Conservation (phyloP, 2,113 vertebrate genomes). For the Pelecanoides urinatrix region DNA sequence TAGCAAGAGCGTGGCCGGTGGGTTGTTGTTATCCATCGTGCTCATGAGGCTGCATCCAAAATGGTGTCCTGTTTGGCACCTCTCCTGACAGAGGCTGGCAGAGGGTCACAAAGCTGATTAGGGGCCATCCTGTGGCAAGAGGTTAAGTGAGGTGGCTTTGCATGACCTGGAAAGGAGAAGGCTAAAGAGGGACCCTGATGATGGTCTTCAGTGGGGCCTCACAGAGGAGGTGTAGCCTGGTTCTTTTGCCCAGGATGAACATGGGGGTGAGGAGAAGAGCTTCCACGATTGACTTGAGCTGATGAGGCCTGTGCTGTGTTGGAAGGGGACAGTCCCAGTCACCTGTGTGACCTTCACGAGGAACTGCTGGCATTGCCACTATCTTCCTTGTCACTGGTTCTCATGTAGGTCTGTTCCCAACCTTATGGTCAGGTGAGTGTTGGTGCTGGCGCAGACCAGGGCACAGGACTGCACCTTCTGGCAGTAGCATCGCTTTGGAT, state of each 20-base stretch:
- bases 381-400: neutral
- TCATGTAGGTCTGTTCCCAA: neutral
- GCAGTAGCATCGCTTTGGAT: neutral
- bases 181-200: neutral
- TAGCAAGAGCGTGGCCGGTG: rapidly evolving
- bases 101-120: neutral
- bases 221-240: neutral
- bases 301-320: neutral
- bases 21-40: neutral
- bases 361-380: rapidly evolving
- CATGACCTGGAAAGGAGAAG: neutral
- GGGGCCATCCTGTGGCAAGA: neutral
- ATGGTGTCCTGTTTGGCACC: neutral
- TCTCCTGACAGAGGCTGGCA: neutral
- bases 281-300: neutral
- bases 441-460: rapidly evolving
- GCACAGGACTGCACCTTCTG: neutral
- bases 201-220: neutral
- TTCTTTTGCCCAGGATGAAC: neutral
- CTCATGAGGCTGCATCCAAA: neutral
- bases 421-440: neutral
- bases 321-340: neutral
- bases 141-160: neutral
- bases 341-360: neutral
- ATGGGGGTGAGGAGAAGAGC: neutral